phyloP scores from a whole-genome alignment of 2,797 vertebrate genomes.

The Danio tinwini region DNA sequence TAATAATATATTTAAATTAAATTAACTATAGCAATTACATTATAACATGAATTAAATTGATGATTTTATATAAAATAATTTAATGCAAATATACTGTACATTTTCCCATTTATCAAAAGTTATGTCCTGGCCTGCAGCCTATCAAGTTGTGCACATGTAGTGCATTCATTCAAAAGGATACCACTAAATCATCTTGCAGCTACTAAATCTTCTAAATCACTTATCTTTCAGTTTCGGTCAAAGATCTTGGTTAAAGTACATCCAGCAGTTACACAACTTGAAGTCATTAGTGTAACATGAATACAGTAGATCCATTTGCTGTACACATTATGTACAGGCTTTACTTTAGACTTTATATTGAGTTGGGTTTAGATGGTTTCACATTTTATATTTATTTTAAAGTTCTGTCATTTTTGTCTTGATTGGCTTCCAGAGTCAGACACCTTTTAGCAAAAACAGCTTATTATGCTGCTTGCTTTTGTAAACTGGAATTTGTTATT shows the following conservation, averaged over 20 bases:
- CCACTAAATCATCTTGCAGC: background rate
- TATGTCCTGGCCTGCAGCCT: too few species aligned
- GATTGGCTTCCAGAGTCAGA: background rate
- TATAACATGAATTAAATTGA: too few species aligned
- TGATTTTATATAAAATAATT: too few species aligned
- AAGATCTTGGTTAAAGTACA: conserved; percentile 18
- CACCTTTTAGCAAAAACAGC: background rate
- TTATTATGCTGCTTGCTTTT: background rate
- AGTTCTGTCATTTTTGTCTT: background rate
- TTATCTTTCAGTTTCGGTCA: background rate
- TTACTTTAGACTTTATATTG: background rate
- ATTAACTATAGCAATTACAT: too few species aligned
- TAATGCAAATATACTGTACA: too few species aligned
- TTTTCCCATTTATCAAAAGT: too few species aligned
- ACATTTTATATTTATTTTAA: too few species aligned
- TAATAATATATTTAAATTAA: too few species aligned
- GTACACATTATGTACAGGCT: conserved; percentile 2
- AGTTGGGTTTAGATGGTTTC: background rate
- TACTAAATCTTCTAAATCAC: background rate
- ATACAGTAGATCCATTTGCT: background rate
- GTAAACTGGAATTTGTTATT: background rate
- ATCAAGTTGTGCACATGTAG: too few species aligned
- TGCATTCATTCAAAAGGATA: conserved; percentile 1
- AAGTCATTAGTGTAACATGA: background rate
- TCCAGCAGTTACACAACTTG: background rate